Conservation (phyloP, 2,888 invertebrate genomes). For the Silvanus unidentatus region DNA sequence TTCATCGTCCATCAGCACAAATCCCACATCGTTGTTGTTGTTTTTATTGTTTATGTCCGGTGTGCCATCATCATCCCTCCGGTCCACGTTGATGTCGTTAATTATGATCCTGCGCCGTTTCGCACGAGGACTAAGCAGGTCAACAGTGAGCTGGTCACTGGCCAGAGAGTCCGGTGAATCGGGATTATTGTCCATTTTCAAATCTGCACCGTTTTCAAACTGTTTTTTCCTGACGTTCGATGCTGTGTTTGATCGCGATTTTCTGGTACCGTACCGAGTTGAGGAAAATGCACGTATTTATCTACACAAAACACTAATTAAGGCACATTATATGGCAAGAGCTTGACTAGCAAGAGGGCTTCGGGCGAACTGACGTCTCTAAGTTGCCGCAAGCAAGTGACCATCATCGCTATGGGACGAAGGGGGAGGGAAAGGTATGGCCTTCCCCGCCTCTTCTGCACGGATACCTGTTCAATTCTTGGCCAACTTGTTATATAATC, state of each 20-base stretch:
- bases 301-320: conserved; percentile 6
- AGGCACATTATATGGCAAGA: conserved; percentile 35
- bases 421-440: conserved; percentile 5
- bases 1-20: conserved; percentile 46
- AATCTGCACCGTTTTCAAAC: no score
- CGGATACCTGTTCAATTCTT: conserved; percentile 36
- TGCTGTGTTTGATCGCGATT: no score
- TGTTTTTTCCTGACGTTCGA: neutral
- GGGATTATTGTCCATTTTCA: conserved; percentile 41
- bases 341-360: conserved; percentile 42
- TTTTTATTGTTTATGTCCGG: conserved; percentile 37
- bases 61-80: conserved; percentile 26
- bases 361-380: conserved; percentile 43
- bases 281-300: no score
- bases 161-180: conserved; percentile 45
- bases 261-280: no score
- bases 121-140: conserved; percentile 38
- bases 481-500: conserved; percentile 40
- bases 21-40: conserved; percentile 47
- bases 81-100: conserved; percentile 26
- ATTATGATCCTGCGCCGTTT: conserved; percentile 37
- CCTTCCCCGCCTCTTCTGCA: conserved; percentile 14
- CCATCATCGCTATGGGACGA: conserved; percentile 19
- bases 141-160: conserved; percentile 44
- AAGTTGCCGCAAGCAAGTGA: conserved; percentile 43